Conservation (phyloP, 2,113 vertebrate species). For the Hippocampus zosterae region DNA sequence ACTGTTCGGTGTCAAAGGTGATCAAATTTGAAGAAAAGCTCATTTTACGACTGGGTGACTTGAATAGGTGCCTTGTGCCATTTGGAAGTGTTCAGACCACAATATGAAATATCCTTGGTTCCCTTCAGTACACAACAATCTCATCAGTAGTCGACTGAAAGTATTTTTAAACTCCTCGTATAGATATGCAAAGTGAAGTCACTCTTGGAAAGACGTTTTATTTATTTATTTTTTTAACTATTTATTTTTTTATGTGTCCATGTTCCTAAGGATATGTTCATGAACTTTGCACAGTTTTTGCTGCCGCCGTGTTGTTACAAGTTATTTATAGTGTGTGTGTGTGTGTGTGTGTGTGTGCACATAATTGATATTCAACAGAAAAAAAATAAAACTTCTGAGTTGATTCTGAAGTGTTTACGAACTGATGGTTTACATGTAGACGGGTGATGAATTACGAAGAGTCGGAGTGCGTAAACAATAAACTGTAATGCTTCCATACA, state of each 20-base stretch:
- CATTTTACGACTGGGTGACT: constrained; percentile 16
- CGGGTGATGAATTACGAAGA: background rate
- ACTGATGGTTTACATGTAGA: constrained; percentile 34
- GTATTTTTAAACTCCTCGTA: background rate
- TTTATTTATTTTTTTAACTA: constrained; percentile 54
- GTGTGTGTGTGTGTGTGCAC: too few species aligned
- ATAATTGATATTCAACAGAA: background rate
- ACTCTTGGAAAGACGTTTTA: constrained; percentile 32
- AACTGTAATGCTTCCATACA: background rate
- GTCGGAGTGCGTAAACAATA: background rate
- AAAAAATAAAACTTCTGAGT: background rate
- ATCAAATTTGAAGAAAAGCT: constrained; percentile 4
- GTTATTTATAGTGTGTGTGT: background rate
- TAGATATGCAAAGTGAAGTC: background rate
- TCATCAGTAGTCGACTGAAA: background rate
- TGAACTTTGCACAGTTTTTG: constrained; percentile 2
- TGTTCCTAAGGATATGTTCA: constrained; percentile 15
- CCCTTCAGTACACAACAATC: background rate
- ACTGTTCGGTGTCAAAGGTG: background rate
- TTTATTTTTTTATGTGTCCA: constrained; percentile 36
- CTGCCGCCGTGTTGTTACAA: constrained; percentile 1
- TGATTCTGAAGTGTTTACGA: constrained; percentile 8
- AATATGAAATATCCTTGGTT: background rate
- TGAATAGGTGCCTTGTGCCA: constrained; percentile 46
- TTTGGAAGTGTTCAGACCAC: background rate